Evolutionary conservation across 2,888 invertebrate genomes (phyloP).

Genomic region (Leptinotarsa juncta): DNA sequence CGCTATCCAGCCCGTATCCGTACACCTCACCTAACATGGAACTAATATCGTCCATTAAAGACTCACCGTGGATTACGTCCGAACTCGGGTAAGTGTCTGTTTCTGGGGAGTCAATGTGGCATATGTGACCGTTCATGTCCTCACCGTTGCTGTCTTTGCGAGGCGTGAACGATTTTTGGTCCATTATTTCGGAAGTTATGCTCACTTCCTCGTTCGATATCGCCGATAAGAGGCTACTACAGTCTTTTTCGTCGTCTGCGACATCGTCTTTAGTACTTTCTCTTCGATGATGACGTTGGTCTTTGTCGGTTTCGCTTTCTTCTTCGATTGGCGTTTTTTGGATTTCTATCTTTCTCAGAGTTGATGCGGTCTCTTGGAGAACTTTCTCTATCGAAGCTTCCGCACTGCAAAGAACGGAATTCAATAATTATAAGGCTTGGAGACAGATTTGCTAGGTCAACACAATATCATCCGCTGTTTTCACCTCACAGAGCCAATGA

Average conservation of each 20-base stretch:
- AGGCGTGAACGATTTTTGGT: constrained; percentile 64
- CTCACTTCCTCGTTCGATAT: constrained; percentile 80
- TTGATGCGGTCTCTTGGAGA: constrained; percentile 58
- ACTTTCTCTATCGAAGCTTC: constrained; percentile 55
- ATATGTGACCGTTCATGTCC: constrained; percentile 71
- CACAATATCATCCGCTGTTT: too few relatives aligned
- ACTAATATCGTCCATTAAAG: constrained; percentile 82
- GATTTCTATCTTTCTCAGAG: constrained; percentile 58
- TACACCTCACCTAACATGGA: constrained; percentile 80
- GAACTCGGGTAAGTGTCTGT: constrained; percentile 79
- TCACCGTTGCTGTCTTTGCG: constrained; percentile 66
- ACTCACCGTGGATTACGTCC: constrained; percentile 82
- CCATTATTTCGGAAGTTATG: constrained; percentile 76
- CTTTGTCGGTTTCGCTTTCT: constrained; percentile 45
- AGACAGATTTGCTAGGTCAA: too few relatives aligned
- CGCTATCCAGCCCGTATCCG: constrained; percentile 72
- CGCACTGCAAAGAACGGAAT: constrained; percentile 53
- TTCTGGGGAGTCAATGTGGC: constrained; percentile 87
- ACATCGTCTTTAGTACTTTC: constrained; percentile 60
- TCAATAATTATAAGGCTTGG: too few relatives aligned
- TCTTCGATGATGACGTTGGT: constrained; percentile 49
- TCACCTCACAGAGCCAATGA: too few relatives aligned
- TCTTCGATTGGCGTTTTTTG: constrained; percentile 47
- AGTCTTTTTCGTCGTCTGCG: constrained; percentile 70
- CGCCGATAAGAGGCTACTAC: constrained; percentile 72